A percentile compares a stretch with the other conserved stretches of the same genome.
These are phyloP conservation scores for Rhamnusium bicolor DNA, from an alignment of 2,888 invertebrate genomes.

Conservation along the genomic window DNA sequence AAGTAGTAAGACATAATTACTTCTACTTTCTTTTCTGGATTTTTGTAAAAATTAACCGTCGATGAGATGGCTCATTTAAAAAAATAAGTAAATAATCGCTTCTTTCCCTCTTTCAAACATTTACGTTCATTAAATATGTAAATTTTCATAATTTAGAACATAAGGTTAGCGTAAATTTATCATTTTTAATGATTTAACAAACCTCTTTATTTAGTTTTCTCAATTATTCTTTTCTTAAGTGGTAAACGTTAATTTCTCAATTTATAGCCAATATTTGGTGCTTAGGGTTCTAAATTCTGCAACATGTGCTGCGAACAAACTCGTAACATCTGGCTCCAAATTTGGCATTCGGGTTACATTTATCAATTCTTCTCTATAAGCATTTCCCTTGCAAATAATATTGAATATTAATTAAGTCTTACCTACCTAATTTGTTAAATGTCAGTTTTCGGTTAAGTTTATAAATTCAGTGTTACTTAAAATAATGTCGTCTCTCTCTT, in stretches of 20 bases:
- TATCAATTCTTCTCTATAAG: not conserved
- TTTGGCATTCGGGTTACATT: not conserved
- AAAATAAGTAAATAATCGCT: slow-evolving; percentile 1
- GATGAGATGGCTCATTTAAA: not conserved
- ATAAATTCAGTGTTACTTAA: not conserved
- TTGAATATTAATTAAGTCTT: not conserved
- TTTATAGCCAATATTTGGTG: not conserved
- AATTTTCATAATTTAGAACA: slow-evolving; percentile 23
- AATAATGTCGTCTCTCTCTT: no score
- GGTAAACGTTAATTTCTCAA: not conserved
- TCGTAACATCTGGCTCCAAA: not conserved
- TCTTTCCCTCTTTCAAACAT: not conserved
- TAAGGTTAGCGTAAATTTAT: slow-evolving; percentile 23
- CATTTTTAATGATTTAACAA: slow-evolving; percentile 1
- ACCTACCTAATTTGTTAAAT: not conserved
- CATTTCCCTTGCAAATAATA: not conserved
- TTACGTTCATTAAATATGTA: slow-evolving; percentile 19
- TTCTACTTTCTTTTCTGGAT: not conserved
- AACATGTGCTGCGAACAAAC: not conserved
- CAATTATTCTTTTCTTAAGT: not conserved
- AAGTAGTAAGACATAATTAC: not conserved
- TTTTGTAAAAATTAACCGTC: not conserved
- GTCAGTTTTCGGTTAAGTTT: not conserved
- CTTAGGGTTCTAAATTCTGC: not conserved
- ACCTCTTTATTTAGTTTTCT: slow-evolving; percentile 23